A percentile compares a stretch with the other conserved stretches of the same genome.
phyloP scores from a whole-genome alignment of 2,113 vertebrate genomes.

The Prochilodus magdalenae region DNA sequence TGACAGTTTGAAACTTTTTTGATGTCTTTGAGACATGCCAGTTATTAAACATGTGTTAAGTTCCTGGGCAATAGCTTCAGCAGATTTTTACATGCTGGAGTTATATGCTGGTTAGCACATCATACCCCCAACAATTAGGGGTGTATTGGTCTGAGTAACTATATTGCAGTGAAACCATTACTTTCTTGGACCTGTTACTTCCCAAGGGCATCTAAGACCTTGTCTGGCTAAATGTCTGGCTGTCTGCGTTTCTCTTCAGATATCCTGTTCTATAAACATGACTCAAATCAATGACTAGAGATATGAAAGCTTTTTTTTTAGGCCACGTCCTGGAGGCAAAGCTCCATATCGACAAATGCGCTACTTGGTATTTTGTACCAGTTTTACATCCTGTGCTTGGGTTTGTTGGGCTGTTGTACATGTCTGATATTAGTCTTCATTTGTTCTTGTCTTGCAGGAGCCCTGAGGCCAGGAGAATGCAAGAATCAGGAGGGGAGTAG shows the following conservation, averaged over 20 bases:
- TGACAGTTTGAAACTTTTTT: background rate
- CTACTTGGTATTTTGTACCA: background rate
- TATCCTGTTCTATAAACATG: background rate
- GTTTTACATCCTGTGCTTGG: background rate
- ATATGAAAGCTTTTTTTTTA: background rate
- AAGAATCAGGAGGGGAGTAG: conserved; percentile 49
- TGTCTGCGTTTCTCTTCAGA: background rate
- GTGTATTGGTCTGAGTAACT: background rate
- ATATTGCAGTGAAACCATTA: background rate
- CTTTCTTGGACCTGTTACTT: background rate
- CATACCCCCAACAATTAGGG: background rate
- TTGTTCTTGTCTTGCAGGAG: conserved; percentile 67
- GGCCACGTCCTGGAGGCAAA: background rate
- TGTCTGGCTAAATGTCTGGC: background rate
- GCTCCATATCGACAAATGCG: background rate
- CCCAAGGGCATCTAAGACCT: background rate
- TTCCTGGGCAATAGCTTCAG: background rate
- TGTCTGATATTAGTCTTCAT: background rate
- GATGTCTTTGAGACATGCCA: background rate
- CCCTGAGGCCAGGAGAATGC: conserved; percentile 45
- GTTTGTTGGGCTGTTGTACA: background rate
- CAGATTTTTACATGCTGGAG: too few relatives aligned
- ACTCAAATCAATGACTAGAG: background rate
- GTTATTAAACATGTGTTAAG: background rate
- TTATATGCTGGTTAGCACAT: background rate